Percentiles rank a stretch among this genome's conserved stretches.
phyloP scores from a whole-genome alignment of 2,888 invertebrate genomes.

The Pristionchus maxplancki region DNA sequence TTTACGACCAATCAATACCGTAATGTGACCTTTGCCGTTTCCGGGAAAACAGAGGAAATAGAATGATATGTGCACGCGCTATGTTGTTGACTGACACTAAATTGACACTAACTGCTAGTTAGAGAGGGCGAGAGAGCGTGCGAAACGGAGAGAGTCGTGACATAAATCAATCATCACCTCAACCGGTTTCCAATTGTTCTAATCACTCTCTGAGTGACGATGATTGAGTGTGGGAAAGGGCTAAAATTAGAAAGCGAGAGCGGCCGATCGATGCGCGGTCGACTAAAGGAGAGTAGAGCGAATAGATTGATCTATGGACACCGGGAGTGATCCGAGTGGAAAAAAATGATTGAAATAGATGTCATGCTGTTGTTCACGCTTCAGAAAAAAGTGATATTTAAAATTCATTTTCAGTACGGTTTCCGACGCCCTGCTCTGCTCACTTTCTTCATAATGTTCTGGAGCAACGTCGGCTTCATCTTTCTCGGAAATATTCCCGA shows the following conservation, averaged over 20 bases:
- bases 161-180: not conserved
- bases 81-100: not conserved
- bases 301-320: not conserved
- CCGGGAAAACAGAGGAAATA: slow-evolving; percentile 34
- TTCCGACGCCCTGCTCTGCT: slow-evolving; percentile 30
- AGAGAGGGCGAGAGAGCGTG: no score
- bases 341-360: no score
- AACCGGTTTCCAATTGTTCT: slow-evolving; percentile 15
- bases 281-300: not conserved
- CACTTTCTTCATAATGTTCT: not conserved
- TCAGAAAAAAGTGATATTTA: not conserved
- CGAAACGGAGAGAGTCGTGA: no score
- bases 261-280: not conserved
- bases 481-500: slow-evolving; percentile 33
- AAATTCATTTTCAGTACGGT: slow-evolving; percentile 42
- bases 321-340: not conserved
- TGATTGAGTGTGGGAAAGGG: slow-evolving; percentile 31
- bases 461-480: slow-evolving; percentile 42
- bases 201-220: not conserved
- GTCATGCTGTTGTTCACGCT: no score
- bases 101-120: no score
- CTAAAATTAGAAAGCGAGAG: slow-evolving; percentile 9
- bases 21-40: not conserved
- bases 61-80: not conserved
- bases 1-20: not conserved